Evolutionary conservation across 2,113 vertebrate genomes (phyloP).

Genomic region (Hemibates koningsi): DNA sequence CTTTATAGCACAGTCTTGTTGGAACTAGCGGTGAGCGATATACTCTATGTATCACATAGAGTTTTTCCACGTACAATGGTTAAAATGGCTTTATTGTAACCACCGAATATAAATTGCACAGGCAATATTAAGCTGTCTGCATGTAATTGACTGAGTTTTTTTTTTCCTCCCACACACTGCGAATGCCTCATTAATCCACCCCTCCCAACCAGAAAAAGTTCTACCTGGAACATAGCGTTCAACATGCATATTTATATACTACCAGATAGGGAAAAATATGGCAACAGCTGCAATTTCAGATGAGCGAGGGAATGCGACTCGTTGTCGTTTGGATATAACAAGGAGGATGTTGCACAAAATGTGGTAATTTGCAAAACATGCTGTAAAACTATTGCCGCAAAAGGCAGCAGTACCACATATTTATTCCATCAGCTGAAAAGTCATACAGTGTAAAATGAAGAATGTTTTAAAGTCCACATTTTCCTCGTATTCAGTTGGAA

Average conservation of each 20-base stretch:
- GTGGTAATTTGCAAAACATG: not conserved
- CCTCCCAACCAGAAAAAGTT: not conserved
- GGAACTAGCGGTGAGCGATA: not conserved
- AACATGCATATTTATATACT: not conserved
- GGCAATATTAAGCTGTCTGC: not conserved
- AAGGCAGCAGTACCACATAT: not conserved
- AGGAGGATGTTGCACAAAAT: not conserved
- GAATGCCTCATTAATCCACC: not conserved
- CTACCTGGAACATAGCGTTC: not conserved
- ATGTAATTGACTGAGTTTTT: not conserved
- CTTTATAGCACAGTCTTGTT: not conserved
- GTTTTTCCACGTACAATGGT: not conserved
- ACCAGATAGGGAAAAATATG: not conserved
- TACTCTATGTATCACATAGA: not conserved
- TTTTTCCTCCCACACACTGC: not conserved
- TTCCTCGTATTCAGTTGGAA: not conserved
- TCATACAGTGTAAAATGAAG: not conserved
- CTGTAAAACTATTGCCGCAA: not conserved
- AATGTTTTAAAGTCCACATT: not conserved
- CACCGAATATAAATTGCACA: not conserved
- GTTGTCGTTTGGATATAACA: not conserved
- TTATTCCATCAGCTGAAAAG: not conserved
- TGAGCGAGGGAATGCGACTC: fast-evolving
- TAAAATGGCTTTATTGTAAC: not conserved
- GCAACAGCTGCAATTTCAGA: not conserved